Percentiles rank a stretch among this genome's conserved stretches.
Evolutionary conservation across 2,113 vertebrate genomes (phyloP).

Genomic region (Onychorhynchus coronatus): DNA sequence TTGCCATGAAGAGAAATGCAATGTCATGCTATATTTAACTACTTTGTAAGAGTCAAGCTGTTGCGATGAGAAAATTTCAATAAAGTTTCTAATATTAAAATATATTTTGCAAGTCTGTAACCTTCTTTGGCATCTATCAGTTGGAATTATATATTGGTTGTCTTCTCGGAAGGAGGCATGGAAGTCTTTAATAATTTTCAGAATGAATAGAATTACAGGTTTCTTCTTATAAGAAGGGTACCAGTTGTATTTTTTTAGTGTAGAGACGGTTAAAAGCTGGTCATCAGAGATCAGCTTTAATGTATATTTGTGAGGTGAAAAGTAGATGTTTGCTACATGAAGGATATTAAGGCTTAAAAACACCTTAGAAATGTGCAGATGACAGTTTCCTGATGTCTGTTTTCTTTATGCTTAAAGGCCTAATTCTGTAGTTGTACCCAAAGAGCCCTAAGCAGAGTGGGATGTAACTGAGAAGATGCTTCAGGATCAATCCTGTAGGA

Average conservation of each 20-base stretch:
- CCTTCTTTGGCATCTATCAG: not conserved
- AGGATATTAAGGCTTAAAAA: not conserved
- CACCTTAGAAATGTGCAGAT: not conserved
- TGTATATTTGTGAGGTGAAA: not conserved
- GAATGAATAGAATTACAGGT: not conserved
- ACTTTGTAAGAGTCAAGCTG: not conserved
- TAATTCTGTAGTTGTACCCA: not conserved
- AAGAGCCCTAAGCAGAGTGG: not conserved
- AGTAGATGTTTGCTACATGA: not conserved
- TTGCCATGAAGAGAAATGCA: not conserved
- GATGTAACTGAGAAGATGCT: not conserved
- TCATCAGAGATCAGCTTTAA: not conserved
- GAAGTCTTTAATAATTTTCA: not conserved
- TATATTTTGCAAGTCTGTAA: not conserved
- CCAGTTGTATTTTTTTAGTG: not conserved
- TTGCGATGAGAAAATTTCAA: not conserved
- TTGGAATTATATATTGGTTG: not conserved
- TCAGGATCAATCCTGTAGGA: rapidly evolving
- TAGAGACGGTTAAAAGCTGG: not conserved
- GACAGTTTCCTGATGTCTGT: not conserved
- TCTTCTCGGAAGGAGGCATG: not conserved
- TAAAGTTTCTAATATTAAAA: not conserved
- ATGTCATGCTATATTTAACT: not conserved
- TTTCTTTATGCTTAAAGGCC: not conserved
- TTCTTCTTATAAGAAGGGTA: not conserved